Evolutionary conservation across 2,113 vertebrate genomes (phyloP).

Genomic region (Oreocharis arfaki): DNA sequence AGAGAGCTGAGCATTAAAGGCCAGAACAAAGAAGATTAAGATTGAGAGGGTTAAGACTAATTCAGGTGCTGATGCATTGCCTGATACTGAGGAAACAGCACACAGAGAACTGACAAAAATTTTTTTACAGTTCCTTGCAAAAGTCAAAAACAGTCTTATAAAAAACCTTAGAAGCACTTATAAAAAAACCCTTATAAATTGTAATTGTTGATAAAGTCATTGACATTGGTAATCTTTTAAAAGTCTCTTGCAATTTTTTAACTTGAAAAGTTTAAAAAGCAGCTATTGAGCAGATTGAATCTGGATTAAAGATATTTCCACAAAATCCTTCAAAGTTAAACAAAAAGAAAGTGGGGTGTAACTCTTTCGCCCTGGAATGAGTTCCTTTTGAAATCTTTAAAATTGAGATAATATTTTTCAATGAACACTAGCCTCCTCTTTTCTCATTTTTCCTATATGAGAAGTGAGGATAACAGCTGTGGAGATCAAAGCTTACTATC

Average conservation of each 20-base stretch:
- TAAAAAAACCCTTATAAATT: neutral
- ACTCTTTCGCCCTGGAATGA: neutral
- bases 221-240: neutral
- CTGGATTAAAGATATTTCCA: neutral
- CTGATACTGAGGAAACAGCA: neutral
- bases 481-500: neutral
- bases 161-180: neutral
- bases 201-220: neutral
- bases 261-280: neutral
- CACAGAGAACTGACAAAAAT: neutral
- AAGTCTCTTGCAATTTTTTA: neutral
- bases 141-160: neutral
- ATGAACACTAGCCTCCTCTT: neutral
- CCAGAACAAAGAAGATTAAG: neutral
- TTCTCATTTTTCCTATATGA: neutral
- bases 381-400: neutral
- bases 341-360: neutral
- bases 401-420: neutral
- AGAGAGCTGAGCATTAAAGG: neutral
- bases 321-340: neutral
- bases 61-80: neutral
- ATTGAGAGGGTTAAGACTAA: neutral
- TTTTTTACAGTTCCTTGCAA: neutral
- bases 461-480: neutral
- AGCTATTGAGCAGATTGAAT: neutral